A percentile compares a stretch with the other conserved stretches of the same genome.
These are phyloP conservation scores for Horisme vitalbata DNA, from an alignment of 2,888 invertebrate genomes.

Conservation along the genomic window DNA sequence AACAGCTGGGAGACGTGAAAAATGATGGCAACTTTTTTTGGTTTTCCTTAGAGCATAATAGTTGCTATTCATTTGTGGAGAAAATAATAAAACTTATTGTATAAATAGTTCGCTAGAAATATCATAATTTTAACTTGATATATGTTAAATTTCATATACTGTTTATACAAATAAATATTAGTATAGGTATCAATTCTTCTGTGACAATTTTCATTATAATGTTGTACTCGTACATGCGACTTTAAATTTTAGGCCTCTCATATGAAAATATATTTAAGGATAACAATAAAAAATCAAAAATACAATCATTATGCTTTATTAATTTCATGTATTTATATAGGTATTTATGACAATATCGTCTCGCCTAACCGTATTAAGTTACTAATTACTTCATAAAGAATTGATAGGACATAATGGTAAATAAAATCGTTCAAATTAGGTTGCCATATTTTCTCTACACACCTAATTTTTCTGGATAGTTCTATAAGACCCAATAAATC, in stretches of 20 bases:
- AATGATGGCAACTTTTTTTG: constrained; percentile 20
- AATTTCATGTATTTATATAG: constrained; percentile 83
- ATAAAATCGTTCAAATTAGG: constrained; percentile 73
- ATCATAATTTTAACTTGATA: no score
- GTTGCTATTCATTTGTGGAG: not conserved
- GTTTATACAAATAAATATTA: no score
- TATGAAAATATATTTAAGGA: constrained; percentile 5
- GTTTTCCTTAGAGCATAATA: constrained; percentile 12
- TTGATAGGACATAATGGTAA: constrained; percentile 81
- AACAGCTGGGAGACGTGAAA: constrained; percentile 22
- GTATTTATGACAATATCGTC: constrained; percentile 84
- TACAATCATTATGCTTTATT: constrained; percentile 84
- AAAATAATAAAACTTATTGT: not conserved
- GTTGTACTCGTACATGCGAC: no score
- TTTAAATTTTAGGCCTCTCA: no score
- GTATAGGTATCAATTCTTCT: no score
- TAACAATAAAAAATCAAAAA: constrained; percentile 65
- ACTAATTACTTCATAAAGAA: constrained; percentile 82
- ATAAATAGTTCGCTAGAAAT: no score
- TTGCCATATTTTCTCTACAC: constrained; percentile 59
- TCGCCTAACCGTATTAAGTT: constrained; percentile 83
- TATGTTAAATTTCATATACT: no score
- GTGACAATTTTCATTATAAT: no score
- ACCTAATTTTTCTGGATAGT: constrained; percentile 67
- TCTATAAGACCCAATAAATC: constrained; percentile 60